Conservation (phyloP, 2,888 invertebrate genomes). For the Galerucella nymphaeae region DNA sequence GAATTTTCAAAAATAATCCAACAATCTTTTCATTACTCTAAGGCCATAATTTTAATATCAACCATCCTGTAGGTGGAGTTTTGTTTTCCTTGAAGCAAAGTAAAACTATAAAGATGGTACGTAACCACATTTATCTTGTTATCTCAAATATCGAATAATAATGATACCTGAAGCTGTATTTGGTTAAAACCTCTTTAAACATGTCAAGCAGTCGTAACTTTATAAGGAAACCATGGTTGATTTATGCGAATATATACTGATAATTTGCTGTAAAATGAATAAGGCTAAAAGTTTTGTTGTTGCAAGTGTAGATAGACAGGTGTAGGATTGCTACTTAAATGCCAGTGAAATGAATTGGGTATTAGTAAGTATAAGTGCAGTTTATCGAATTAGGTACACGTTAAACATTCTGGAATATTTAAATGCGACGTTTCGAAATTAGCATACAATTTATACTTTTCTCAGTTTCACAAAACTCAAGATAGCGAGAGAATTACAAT, state of each 20-base stretch:
- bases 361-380: too few relatives aligned
- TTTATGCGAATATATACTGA: constrained; percentile 16
- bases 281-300: neutral
- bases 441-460: constrained; percentile 19
- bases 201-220: constrained; percentile 27
- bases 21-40: too few relatives aligned
- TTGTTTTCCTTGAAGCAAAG: neutral
- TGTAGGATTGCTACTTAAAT: neutral
- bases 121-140: constrained; percentile 23
- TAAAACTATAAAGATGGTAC: neutral
- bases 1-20: too few relatives aligned
- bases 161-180: constrained; percentile 37
- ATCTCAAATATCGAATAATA: constrained; percentile 33
- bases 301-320: neutral
- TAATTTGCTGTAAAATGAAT: constrained; percentile 18
- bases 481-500: constrained; percentile 20
- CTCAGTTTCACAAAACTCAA: constrained; percentile 5
- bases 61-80: neutral
- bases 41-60: too few relatives aligned
- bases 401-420: too few relatives aligned
- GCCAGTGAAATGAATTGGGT: neutral
- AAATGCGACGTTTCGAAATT: constrained; percentile 6
- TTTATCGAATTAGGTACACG: neutral
- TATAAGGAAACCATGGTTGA: constrained; percentile 36
- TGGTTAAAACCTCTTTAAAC: constrained; percentile 39